Percentiles rank a stretch among this genome's conserved stretches.
These are phyloP conservation scores for Bos indicus DNA, from an alignment of 2,113 vertebrate genomes.

Conservation along the genomic window DNA sequence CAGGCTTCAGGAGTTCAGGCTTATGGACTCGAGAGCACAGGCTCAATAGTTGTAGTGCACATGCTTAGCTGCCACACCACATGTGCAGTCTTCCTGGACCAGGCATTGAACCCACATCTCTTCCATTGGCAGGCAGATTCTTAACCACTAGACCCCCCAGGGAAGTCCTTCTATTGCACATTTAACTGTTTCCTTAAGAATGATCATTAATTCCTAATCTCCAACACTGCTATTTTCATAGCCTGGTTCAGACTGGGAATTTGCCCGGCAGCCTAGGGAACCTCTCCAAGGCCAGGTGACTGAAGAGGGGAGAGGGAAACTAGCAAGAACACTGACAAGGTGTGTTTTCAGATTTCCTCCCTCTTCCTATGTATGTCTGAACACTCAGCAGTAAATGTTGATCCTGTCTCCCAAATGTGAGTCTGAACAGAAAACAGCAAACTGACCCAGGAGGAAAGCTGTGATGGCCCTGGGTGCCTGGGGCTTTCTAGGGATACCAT, in stretches of 20 bases:
- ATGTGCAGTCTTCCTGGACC: neutral
- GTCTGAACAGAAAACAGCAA: slow-evolving; percentile 24
- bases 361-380: neutral
- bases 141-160: neutral
- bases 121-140: neutral
- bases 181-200: neutral
- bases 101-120: neutral
- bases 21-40: neutral
- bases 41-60: neutral
- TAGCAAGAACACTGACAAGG: neutral
- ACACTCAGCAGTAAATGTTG: neutral
- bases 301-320: neutral
- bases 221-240: neutral
- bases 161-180: neutral
- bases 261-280: neutral
- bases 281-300: neutral
- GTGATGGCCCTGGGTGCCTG: neutral
- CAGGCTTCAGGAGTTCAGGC: neutral
- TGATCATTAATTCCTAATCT: neutral
- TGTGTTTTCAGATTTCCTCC: neutral
- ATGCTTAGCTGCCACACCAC: neutral
- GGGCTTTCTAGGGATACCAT: neutral
- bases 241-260: neutral
- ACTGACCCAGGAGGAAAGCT: slow-evolving; percentile 2
- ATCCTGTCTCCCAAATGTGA: slow-evolving; percentile 33